Evolutionary conservation across 2,113 vertebrate genomes (phyloP).

Genomic region (Chascanopsetta lugubris): DNA sequence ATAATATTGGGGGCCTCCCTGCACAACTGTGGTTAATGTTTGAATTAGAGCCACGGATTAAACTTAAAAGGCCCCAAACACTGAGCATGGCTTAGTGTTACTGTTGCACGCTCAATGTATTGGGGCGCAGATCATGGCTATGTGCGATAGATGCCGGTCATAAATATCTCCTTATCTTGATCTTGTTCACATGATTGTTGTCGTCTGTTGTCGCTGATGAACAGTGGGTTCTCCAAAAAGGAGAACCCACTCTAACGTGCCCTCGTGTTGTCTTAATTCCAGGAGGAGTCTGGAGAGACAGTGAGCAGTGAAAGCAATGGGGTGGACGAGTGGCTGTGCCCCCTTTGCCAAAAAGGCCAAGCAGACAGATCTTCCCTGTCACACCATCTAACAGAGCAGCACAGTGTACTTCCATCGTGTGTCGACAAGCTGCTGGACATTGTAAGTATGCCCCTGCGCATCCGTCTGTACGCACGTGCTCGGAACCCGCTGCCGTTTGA

Average conservation of each 20-base stretch:
- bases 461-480: too few species aligned
- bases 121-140: background rate
- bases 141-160: background rate
- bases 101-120: background rate
- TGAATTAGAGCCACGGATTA: background rate
- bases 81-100: background rate
- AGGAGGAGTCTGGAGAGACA: slow-evolving; percentile 83
- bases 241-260: background rate
- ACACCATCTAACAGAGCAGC: slow-evolving; percentile 79
- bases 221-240: background rate
- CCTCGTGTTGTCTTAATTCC: slow-evolving; percentile 19
- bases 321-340: slow-evolving; percentile 78
- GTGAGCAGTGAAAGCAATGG: slow-evolving; percentile 75
- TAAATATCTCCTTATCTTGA: background rate
- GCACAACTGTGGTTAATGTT: slow-evolving; percentile 2
- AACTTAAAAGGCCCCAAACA: background rate
- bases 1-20: slow-evolving; percentile 18
- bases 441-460: slow-evolving; percentile 77
- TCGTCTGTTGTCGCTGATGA: background rate
- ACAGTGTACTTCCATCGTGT: slow-evolving; percentile 82
- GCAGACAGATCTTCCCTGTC: slow-evolving; percentile 74
- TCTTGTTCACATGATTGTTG: background rate
- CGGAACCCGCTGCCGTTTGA: too few species aligned
- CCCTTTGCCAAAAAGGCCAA: slow-evolving; percentile 81
- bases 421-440: slow-evolving; percentile 81